Evolutionary conservation across 2,888 invertebrate genomes (phyloP).

Genomic region (Melinaea marsaeus): DNA sequence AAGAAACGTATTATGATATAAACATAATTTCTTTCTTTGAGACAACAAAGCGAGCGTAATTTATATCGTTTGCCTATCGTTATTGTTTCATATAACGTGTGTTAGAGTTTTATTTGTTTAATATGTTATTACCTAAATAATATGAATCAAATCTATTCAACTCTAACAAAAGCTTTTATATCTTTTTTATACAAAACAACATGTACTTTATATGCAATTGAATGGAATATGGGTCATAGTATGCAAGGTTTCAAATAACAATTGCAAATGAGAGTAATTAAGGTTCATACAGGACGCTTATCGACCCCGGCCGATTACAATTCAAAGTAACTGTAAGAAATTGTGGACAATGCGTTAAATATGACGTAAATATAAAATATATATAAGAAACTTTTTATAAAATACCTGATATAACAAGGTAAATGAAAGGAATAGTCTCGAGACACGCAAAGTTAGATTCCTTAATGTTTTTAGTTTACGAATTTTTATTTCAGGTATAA

Average conservation of each 20-base stretch:
- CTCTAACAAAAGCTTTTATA: not conserved
- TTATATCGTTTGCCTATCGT: no score
- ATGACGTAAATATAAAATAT: constrained; percentile 7
- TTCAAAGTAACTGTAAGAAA: constrained; percentile 7
- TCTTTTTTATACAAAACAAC: not conserved
- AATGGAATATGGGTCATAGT: constrained; percentile 10
- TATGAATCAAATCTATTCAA: not conserved
- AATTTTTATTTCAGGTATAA: not conserved
- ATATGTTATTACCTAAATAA: not conserved
- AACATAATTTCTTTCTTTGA: no score
- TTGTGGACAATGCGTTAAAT: constrained; percentile 5
- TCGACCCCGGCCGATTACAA: constrained; percentile 13
- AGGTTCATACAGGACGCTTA: constrained; percentile 15
- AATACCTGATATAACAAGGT: constrained; percentile 10
- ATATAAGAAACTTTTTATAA: constrained; percentile 7
- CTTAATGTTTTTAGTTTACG: constrained; percentile 4
- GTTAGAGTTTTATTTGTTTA: no score
- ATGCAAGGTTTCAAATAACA: constrained; percentile 11
- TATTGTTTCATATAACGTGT: no score
- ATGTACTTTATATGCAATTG: not conserved
- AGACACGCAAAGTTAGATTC: not conserved
- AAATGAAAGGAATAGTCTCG: constrained; percentile 10
- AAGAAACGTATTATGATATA: no score
- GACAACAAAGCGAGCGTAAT: no score
- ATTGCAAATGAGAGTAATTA: constrained; percentile 7